These are phyloP conservation scores for Callinectes sapidus DNA, from an alignment of 2,888 invertebrate species.

Conservation along the genomic window DNA sequence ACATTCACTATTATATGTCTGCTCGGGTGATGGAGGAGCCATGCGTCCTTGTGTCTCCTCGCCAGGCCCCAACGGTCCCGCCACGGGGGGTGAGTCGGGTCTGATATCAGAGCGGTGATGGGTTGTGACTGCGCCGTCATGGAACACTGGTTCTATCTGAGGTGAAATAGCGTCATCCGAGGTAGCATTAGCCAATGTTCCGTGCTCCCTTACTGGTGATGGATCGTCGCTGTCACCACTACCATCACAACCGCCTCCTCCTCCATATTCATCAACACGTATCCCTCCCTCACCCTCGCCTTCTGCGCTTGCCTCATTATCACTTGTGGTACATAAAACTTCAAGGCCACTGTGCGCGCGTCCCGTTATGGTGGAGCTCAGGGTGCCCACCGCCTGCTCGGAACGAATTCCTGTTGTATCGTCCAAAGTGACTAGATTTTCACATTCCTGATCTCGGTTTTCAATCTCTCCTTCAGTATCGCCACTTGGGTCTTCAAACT, in stretches of 20 bases:
- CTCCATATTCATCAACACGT: neutral
- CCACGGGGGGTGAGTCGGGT: neutral
- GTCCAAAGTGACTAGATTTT: constrained; percentile 18
- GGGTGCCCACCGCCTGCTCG: neutral
- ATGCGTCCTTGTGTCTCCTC: neutral
- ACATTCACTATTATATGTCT: neutral
- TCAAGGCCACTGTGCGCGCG: neutral
- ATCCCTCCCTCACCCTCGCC: neutral
- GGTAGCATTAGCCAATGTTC: neutral
- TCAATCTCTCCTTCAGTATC: neutral
- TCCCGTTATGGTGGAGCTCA: neutral
- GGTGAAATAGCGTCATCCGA: neutral
- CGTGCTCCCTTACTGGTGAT: neutral
- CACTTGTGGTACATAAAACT: neutral
- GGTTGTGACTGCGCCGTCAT: neutral
- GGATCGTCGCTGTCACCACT: neutral
- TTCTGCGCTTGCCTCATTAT: neutral
- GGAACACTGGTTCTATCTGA: neutral
- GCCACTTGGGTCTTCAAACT: neutral
- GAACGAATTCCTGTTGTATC: neutral
- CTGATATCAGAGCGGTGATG: neutral
- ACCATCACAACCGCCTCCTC: neutral
- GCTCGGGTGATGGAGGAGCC: too few relatives aligned
- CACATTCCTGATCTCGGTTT: neutral
- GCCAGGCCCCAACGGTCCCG: neutral